Base-by-base conservation (phyloP, 2,797 vertebrate species). In the Steatocranus sp. region DNA sequence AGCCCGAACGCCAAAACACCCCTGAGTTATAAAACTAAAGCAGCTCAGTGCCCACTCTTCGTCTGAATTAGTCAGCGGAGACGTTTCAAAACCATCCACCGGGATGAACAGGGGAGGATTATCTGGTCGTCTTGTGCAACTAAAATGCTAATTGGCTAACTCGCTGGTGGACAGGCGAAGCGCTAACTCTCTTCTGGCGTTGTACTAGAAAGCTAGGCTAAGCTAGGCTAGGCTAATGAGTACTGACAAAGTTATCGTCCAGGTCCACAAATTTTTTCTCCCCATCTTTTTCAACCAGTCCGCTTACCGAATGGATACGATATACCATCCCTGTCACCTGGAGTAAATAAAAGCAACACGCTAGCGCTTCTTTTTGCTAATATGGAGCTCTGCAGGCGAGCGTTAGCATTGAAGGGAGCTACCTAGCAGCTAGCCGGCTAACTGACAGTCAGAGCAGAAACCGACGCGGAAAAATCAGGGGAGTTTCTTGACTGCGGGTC, bases 401-500 rank as follows among this genome's bases (percentile, higher is more conserved):
- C 51, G 86, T 86, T 92, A 92, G 91, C 88, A 86, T 84, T 76
- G 51, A 85, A 85, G 78, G 32, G 76, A 77, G 89, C 89, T 92
- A 90, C 36, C 75, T 30, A 79, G 81, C 83, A 75, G 88, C 89
- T 93, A 94, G 85, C 91, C 93, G 90, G 93, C 94, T 94, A 93
- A 93, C 89, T 94, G 93, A 92, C 95, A 94, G 92, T 87, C 90
- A 68, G 83, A 80, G 80, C 83, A 84, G 89, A 76, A 63, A 84
- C 89, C 80, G 91, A 93, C 90, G 93, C 92, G 92, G 94, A 92
- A 90, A 94, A 95, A 94, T 90, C 90, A 90, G 86, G 86, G 86
- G 92, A 93, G 88, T 94, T 95, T 93, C 85, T 92, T 54, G 86
- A 91, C 90, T 92, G 93, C 92, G 86, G 92, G 66, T 92, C 91